A percentile compares a stretch with the other conserved stretches of the same genome.
Evolutionary conservation across 1,140 invertebrate genomes (phyloP).

Genomic region (Euura lappo): DNA sequence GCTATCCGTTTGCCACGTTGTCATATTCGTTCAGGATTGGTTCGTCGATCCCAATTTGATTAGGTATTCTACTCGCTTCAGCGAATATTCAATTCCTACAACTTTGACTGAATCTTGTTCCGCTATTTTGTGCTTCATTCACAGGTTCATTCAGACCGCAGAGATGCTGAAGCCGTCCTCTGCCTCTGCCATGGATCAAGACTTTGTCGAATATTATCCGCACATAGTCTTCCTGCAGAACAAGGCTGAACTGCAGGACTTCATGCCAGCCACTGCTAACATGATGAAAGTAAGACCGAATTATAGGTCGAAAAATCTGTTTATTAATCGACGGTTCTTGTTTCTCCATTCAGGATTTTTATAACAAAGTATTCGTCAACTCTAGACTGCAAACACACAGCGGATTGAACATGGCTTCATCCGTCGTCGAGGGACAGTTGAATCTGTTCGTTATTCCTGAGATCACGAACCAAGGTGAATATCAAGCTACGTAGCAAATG

Average conservation of each 20-base stretch:
- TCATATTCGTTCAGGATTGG: constrained; percentile 87
- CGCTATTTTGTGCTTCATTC: constrained; percentile 21
- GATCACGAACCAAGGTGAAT: constrained; percentile 66
- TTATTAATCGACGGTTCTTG: constrained; percentile 10
- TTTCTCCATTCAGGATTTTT: constrained; percentile 58
- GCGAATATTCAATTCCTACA: constrained; percentile 7
- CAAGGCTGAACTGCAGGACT: constrained; percentile 74
- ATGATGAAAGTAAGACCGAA: constrained; percentile 65
- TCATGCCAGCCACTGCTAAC: constrained; percentile 67
- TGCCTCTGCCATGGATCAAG: constrained; percentile 68
- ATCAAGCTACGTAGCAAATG: constrained; percentile 17
- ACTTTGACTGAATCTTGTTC: constrained; percentile 15
- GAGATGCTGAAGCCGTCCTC: constrained; percentile 87
- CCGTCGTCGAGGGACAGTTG: constrained; percentile 64
- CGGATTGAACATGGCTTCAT: constrained; percentile 67
- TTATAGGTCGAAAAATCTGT: not conserved
- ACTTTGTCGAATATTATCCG: constrained; percentile 74
- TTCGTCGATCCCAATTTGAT: constrained; percentile 79
- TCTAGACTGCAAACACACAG: constrained; percentile 75
- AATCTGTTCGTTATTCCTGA: constrained; percentile 78
- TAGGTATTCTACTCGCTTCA: constrained; percentile 54
- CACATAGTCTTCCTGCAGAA: constrained; percentile 82
- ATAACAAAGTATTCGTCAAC: constrained; percentile 69
- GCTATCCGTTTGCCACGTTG: constrained; percentile 87
- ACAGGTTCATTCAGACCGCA: constrained; percentile 81